Base-by-base conservation (phyloP, 2,888 invertebrate genomes). In the Morpho deidamia region DNA sequence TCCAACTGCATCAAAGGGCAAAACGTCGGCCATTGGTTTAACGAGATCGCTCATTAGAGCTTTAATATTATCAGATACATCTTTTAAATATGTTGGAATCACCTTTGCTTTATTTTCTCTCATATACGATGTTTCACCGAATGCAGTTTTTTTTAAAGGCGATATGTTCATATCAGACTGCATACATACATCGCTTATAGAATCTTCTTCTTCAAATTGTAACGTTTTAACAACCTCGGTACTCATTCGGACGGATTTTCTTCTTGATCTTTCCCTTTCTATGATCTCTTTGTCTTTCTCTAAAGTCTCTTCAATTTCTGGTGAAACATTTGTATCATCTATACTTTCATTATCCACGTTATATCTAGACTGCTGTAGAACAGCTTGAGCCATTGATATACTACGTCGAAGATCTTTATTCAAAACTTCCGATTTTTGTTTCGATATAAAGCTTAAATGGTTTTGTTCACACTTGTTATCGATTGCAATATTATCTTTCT, bases 11-110 rank as follows among this genome's bases (percentile, higher is more conserved):
- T 71, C 71, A 34, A 73, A 79, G 0, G 81, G 80, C 34, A 73
- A 7, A 0, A 62, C 60, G 32, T 86, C 84, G 0, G 71, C 66
- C 45, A 72, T 70, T 0, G 89, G 89, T 53, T 89, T 87, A 0
- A 83, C 78, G 14, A 88, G 64, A 62, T 89, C 89, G 1, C 67
- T 61, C 84, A 88, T 85, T 1, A 88, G 63, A 1, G 76, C 72
- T 50, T 89, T 88, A 0, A 88, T 64, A 1, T 71, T 76, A 8
- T 84, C 79, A 0, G 81, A 69, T 0, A 83, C 75, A 7, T 81
- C 76, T 55, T 73, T 75, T 44, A 81, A 61, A 51, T 74, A 83
- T 0, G 70, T 62, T 0, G 88, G 89, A 35, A 89, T 88, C 0
- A 85, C 86, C 60, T 75, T 78, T 0, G 58, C 51, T 59, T 80